phyloP scores from a whole-genome alignment of 1,140 invertebrate species.

The Hycleus phaleratus region DNA sequence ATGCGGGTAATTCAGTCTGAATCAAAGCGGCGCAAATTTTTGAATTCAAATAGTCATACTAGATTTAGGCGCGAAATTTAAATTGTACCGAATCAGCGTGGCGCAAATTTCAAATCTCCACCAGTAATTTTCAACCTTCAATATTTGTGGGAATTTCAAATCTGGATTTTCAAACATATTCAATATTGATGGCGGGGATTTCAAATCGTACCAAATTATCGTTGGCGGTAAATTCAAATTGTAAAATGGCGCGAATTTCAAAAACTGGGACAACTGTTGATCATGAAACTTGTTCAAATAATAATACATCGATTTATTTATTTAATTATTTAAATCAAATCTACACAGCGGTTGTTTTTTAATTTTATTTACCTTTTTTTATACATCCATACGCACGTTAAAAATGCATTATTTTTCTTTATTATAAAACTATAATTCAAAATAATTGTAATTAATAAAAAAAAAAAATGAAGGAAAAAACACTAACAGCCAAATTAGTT shows the following conservation, averaged over 20 bases:
- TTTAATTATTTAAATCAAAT: constrained; percentile 30
- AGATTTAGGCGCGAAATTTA: no score
- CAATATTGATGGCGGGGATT: no score
- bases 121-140: no score
- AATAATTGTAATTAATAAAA: background rate
- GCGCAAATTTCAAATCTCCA: no score
- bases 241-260: background rate
- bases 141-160: no score
- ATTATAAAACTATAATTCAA: background rate
- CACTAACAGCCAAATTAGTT: constrained; percentile 6
- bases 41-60: no score
- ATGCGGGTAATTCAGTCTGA: no score
- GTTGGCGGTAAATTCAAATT: background rate
- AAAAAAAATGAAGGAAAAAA: background rate
- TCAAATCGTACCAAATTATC: no score
- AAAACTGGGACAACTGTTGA: background rate
- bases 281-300: constrained; percentile 28
- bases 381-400: constrained; percentile 32
- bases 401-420: constrained; percentile 5
- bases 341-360: constrained; percentile 25
- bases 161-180: no score
- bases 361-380: constrained; percentile 4
- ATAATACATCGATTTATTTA: constrained; percentile 31
- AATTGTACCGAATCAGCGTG: no score
- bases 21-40: no score